Base-by-base conservation (phyloP, 2,797 vertebrate species). In the Bryconaethiops microstoma region DNA sequence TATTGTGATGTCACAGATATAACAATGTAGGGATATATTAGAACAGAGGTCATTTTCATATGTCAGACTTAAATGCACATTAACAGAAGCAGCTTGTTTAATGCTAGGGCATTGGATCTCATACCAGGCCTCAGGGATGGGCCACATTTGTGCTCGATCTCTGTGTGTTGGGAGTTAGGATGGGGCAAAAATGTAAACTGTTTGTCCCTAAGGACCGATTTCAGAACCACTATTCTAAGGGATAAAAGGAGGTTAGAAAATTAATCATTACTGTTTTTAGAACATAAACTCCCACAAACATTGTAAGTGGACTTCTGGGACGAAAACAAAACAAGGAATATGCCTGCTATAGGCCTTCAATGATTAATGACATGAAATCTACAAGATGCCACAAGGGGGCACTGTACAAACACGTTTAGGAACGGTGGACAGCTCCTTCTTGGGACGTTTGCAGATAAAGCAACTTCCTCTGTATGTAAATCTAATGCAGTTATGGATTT, bases 381-480 rank as follows among this genome's bases (percentile, higher is more conserved):
- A n/a, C 29, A 39, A 21, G 17, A 16, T 13, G 17, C 80, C 85
- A 84, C 83, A 76, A 79, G 85, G 68, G 76, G 83, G 78, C 83
- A 86, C 71, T 81, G 40, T 65, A 80, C 82, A 62, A 78, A 77
- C 85, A 78, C 76, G 16, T 35, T 78, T 12, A 52, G 57, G 45
- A 74, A 14, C 3, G 13, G 40, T 5, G 7, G 54, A 23, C n/a
- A 48, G 5, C 55, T 73, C 25, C 7, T 57, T 57, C n/a, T 14
- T 23, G 12, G 25, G 23, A 59, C 21, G 29, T 74, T 74, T 69
- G 65, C 39, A 68, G 8, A 57, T 29, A 40, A 25, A 73, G 71
- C 1, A 29, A n/a, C 62, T 74, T 64, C 25, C 64, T 77, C 39
- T 65, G n/a, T 77, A 76, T 71, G 71, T 60, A 81, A 81, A 74